Evolutionary conservation across 2,113 vertebrate species (phyloP), one percentile per base, ranked within the genome.

Genomic region (Hippocampus guttulatus): DNA sequence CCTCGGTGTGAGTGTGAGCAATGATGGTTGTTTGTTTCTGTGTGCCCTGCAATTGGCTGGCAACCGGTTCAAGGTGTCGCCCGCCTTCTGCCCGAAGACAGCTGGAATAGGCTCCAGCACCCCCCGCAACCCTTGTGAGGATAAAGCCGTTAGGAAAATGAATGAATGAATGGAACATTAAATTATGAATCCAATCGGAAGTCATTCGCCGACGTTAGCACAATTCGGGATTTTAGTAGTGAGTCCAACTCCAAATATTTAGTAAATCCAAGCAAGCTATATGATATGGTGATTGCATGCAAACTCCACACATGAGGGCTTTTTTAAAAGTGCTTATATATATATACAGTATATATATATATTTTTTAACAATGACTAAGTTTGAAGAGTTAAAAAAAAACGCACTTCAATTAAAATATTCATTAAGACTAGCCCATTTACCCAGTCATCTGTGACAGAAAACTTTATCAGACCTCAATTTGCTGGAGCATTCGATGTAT

Each of bases 381-480:
- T 64, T 68, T 25, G 5, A 23, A 84, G 75, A 85, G 77, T 77
- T 87, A 77, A 76, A 85, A 83, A 76, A 86, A 83, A 38, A 38
- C 33, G 33, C 67, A 47, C 83, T 83, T 81, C 81, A 87, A 87
- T 88, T 85, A 85, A 88, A 88, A 83, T 80, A 81, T 85, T 85
- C 78, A 85, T 88, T 83, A 87, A 80, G 80, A 74, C 64, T 69
- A 83, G 27, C 80, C 83, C 38, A 75, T 81, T 85, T 84, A 83
- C 62, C 65, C 78, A 30, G 54, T 80, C 83, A 78, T 75, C 69
- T 55, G 6, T 84, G 81, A 85, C 83, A 78, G 76, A 84, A 68
- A 68, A 68, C 68, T 85, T 5, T 69, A 63, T 72, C 3, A 3
- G 65, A 60, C 78, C 76, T 75, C 66, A 77, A 43, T 77, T 81